Evolutionary conservation across 2,797 vertebrate species (phyloP).

Genomic region (Petrocephalus schoutedeni): DNA sequence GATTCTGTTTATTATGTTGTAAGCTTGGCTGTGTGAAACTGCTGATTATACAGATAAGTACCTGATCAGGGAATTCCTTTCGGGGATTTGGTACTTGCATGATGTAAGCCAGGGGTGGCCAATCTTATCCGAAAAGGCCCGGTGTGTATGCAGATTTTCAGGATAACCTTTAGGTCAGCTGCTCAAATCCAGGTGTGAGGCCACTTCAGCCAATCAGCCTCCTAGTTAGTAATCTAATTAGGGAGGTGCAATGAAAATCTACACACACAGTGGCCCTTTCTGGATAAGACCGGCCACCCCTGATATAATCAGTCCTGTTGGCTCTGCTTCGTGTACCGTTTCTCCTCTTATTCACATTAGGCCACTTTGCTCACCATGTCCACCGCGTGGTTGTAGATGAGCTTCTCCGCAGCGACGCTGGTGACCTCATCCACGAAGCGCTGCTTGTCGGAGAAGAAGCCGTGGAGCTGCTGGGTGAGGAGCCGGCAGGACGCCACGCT

Average conservation of each 20-base stretch:
- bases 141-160: no score
- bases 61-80: background rate
- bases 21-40: background rate
- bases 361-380: constrained; percentile 73
- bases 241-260: no score
- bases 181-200: no score
- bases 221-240: no score
- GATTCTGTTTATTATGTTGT: background rate
- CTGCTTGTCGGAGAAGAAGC: constrained; percentile 89
- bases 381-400: constrained; percentile 91
- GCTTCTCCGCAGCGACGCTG: constrained; percentile 86
- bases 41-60: background rate
- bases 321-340: background rate
- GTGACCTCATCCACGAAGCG: constrained; percentile 90
- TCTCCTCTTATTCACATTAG: background rate
- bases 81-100: background rate
- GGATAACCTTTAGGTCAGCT: no score
- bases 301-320: no score
- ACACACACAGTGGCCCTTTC: no score
- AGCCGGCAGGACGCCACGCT: constrained; percentile 83
- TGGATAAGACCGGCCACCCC: no score
- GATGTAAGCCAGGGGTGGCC: background rate
- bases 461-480: constrained; percentile 79
- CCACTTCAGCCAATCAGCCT: no score
- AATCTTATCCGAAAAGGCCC: no score